Conservation (phyloP, 2,113 vertebrate genomes). For the Actenoides hombroni region DNA sequence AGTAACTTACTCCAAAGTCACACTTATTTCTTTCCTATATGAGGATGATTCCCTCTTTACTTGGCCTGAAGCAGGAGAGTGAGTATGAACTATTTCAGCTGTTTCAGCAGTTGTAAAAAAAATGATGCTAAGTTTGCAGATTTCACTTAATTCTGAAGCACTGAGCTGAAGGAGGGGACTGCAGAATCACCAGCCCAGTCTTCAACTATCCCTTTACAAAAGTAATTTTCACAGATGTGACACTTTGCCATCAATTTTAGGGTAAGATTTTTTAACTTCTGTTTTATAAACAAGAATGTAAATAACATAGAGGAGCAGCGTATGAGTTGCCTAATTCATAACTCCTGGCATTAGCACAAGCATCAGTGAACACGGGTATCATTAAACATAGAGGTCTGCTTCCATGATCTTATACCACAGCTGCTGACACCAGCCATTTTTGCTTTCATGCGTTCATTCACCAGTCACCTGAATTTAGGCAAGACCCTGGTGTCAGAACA, state of each 20-base stretch:
- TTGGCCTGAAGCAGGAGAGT: neutral
- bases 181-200: neutral
- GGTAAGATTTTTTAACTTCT: neutral
- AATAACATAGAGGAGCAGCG: fast-evolving
- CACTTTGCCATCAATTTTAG: neutral
- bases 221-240: neutral
- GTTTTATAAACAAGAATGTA: neutral
- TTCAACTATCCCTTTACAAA: neutral
- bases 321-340: neutral
- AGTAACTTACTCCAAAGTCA: neutral
- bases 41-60: neutral
- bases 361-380: neutral
- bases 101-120: neutral
- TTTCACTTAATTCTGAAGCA: neutral
- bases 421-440: neutral
- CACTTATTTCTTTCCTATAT: neutral
- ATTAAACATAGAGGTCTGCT: neutral
- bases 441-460: neutral
- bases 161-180: neutral
- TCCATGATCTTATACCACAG: neutral
- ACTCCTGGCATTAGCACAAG: neutral
- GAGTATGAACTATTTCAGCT: neutral
- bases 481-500: neutral
- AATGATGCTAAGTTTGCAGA: neutral
- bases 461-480: neutral